phyloP scores from a whole-genome alignment of 2,888 invertebrate genomes.

The Pegoplata infirma region DNA sequence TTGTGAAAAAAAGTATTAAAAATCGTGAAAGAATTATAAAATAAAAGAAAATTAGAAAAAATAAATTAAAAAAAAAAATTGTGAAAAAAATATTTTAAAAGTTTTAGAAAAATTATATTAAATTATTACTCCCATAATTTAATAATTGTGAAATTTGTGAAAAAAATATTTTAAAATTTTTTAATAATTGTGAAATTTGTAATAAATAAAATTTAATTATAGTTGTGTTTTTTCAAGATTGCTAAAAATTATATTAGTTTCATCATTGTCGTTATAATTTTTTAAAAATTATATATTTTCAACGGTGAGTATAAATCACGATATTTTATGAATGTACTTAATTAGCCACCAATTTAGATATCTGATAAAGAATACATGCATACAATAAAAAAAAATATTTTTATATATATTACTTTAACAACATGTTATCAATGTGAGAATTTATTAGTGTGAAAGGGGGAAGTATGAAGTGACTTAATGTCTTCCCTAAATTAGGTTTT shows the following conservation, averaged over 20 bases:
- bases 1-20: too few species aligned
- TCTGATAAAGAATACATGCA: slow-evolving; percentile 43
- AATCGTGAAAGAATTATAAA: background rate
- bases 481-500: too few species aligned
- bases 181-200: too few species aligned
- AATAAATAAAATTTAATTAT: slow-evolving; percentile 5
- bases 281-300: slow-evolving; percentile 2
- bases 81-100: background rate
- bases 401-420: background rate
- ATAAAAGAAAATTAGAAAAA: slow-evolving; percentile 9
- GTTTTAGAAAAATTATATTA: too few species aligned
- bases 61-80: background rate
- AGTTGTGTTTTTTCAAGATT: background rate
- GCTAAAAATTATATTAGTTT: background rate
- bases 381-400: background rate
- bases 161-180: too few species aligned
- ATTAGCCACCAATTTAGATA: slow-evolving; percentile 43
- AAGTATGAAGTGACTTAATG: background rate
- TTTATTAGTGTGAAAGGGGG: slow-evolving; percentile 24
- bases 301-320: slow-evolving; percentile 39
- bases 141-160: too few species aligned
- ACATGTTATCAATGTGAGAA: slow-evolving; percentile 27
- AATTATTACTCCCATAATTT: too few species aligned
- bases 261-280: background rate
- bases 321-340: slow-evolving; percentile 33